phyloP scores from a whole-genome alignment of 2,888 invertebrate species.

The Ormyrus rosae region DNA sequence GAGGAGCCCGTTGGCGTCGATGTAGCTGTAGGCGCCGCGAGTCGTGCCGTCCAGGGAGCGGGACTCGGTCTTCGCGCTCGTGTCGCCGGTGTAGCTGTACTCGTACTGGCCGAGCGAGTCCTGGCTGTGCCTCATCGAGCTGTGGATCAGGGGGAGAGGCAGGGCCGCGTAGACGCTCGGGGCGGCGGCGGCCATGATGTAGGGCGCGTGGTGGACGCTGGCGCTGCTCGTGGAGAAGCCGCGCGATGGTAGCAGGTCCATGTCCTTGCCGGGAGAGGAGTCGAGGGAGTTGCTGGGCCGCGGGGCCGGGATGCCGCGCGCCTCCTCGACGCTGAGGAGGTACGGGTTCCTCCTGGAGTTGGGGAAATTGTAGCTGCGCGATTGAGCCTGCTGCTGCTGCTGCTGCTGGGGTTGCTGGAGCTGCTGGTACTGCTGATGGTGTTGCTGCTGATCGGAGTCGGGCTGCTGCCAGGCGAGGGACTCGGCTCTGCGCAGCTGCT shows the following conservation, averaged over 20 bases:
- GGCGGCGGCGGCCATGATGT: conserved; percentile 54
- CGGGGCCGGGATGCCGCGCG: conserved; percentile 64
- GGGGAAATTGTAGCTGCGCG: conserved; percentile 10
- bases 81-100: conserved; percentile 81
- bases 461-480: conserved; percentile 34
- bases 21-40: conserved; percentile 82
- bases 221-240: background rate
- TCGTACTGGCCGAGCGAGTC: conserved; percentile 79
- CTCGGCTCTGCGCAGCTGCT: conserved; percentile 60
- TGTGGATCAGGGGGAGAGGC: conserved; percentile 63
- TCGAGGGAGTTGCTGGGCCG: conserved; percentile 33
- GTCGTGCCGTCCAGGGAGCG: conserved; percentile 80
- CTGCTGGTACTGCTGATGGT: background rate
- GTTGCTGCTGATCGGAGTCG: background rate
- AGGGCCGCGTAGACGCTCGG: conserved; percentile 62
- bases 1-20: conserved; percentile 82
- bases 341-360: conserved; percentile 61
- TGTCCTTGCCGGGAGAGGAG: background rate
- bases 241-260: background rate
- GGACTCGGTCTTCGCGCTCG: conserved; percentile 81
- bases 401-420: conserved; percentile 7
- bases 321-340: conserved; percentile 63
- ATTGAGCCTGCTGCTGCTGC: background rate
- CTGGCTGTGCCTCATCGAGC: conserved; percentile 77
- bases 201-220: conserved; percentile 25